Evolutionary conservation across 2,113 vertebrate genomes (phyloP).

Genomic region (Lagopus leucura): DNA sequence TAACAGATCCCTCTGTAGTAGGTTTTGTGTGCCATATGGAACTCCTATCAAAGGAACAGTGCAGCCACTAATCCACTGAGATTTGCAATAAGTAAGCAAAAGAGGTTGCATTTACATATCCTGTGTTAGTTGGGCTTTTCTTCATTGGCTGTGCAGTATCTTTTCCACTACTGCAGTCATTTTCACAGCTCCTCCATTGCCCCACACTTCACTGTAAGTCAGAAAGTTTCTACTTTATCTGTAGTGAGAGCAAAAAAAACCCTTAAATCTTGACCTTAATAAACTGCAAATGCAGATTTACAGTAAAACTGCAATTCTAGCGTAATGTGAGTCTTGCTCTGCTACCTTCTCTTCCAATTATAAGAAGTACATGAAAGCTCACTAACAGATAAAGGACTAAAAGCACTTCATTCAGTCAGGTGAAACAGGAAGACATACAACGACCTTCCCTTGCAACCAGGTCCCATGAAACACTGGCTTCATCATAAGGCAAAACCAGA

Average conservation of each 20-base stretch:
- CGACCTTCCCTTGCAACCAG: not conserved
- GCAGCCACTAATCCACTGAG: not conserved
- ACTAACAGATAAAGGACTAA: not conserved
- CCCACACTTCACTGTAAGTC: not conserved
- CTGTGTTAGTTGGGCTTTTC: not conserved
- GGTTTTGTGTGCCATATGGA: constrained; percentile 34
- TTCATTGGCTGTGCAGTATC: not conserved
- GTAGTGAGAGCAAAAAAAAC: not conserved
- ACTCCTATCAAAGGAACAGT: not conserved
- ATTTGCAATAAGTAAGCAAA: constrained; percentile 34
- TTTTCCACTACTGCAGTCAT: not conserved
- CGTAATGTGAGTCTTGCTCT: not conserved
- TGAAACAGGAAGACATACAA: not conserved
- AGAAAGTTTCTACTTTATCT: not conserved
- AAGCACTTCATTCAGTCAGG: not conserved
- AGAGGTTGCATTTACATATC: constrained; percentile 21
- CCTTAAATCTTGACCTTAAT: not conserved
- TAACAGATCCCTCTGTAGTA: not conserved
- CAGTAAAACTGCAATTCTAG: not conserved
- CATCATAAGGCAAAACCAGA: not conserved
- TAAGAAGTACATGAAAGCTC: not conserved
- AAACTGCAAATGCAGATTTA: not conserved
- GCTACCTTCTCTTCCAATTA: not conserved
- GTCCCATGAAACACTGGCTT: not conserved
- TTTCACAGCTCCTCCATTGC: not conserved